A percentile compares a stretch with the other conserved stretches of the same genome.
These are phyloP conservation scores for Dunckerocampus dactyliophorus DNA, from an alignment of 2,113 vertebrate genomes.

Conservation along the genomic window DNA sequence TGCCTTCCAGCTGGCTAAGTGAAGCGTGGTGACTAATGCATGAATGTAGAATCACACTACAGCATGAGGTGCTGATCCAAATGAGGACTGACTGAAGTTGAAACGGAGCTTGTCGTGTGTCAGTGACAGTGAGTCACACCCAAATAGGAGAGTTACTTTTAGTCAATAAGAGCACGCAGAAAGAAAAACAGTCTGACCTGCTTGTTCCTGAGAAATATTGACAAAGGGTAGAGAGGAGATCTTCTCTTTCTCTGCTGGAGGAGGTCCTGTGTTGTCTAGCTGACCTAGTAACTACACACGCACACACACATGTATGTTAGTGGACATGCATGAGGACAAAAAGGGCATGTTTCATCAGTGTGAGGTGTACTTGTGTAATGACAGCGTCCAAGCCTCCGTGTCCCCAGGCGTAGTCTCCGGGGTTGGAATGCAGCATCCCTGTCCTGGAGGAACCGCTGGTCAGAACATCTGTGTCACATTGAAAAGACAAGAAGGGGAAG, in stretches of 20 bases:
- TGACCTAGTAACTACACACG: conserved; percentile 85
- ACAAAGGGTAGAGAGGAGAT: conserved; percentile 91
- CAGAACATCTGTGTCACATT: neutral
- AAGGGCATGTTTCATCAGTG: neutral
- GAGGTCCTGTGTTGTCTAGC: conserved; percentile 92
- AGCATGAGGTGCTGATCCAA: no score
- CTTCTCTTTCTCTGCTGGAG: conserved; percentile 93
- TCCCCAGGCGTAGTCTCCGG: conserved; percentile 96
- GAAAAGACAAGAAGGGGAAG: no score
- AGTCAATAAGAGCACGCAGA: neutral
- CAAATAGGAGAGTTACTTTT: neutral
- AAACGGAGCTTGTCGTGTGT: no score
- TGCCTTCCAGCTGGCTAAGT: no score
- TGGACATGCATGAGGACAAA: conserved; percentile 6
- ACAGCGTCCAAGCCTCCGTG: conserved; percentile 94
- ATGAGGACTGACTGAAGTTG: no score
- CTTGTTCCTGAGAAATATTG: conserved; percentile 93
- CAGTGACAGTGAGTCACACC: no score
- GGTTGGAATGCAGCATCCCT: conserved; percentile 94
- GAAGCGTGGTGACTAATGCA: no score
- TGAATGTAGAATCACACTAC: no score
- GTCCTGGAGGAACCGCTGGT: conserved; percentile 73
- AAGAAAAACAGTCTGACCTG: conserved; percentile 72
- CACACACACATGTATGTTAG: neutral
- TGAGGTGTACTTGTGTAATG: conserved; percentile 85